Evolutionary conservation across 2,797 vertebrate species (phyloP), one percentile per base, ranked within the genome.

Genomic region (Cottoperca gobio): DNA sequence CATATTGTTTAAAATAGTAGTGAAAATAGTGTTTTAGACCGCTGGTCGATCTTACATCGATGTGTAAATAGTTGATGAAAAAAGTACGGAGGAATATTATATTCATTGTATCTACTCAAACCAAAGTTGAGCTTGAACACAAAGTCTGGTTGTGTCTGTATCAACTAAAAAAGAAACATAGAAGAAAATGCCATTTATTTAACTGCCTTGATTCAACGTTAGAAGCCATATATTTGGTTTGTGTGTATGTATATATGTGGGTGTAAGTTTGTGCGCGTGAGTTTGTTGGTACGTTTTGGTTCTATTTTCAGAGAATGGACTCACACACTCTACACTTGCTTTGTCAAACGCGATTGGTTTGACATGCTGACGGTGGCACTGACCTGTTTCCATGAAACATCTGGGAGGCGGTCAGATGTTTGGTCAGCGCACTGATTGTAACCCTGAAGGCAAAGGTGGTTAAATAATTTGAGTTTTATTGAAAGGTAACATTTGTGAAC

Each of bases 41-140:
- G 95, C 95, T 95, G 95, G 95, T 95, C 95, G 95, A 95, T 96
- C 94, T 95, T 95, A 95, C 93, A 94, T 95, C 91, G 90, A 92
- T 92, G 82, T 95, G 94, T 95, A 95, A 89, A 95, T 94, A 95
- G 72, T 84, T 85, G 82, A 86, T 50, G 85, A 91, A 90, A 91
- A 91, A 89, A 88, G 86, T 76, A 85, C 24, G 57, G 86, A 93
- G 77, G 87, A 84, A 91, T 91, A 92, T 92, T 93, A 92, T 94
- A 90, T 90, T 93, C 91, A 93, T 94, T 92, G 93, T 95, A 94
- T 94, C 91, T 94, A 94, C 94, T 90, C 87, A 95, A 95, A 96
- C 95, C 95, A 96, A 96, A 96, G 95, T 94, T 95, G 94, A 95
- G 95, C 94, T 95, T 75, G 87, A 95, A 95, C 94, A 94, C 94